Evolutionary conservation across 2,797 vertebrate species (phyloP), one percentile per base, ranked within the genome.

Genomic region (Enteromius viviparus): DNA sequence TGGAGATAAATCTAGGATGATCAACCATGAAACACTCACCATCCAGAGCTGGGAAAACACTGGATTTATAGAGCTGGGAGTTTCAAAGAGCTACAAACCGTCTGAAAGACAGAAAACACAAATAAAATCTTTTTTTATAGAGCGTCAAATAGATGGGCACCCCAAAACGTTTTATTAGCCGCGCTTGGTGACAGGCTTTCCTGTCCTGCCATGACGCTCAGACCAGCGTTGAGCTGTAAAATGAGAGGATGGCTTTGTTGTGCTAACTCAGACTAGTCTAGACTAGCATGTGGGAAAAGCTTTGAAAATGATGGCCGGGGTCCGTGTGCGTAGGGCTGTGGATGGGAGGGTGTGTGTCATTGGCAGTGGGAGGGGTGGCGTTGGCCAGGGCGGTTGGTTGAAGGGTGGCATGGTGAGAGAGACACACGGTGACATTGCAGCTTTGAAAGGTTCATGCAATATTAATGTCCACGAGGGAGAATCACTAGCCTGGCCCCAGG

Each of bases 381-480:
- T 77, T 86, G 76, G 80, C 19, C 74, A 71, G 53, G 77, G 42
- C 74, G 29, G 58, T 37, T 47, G 12, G 32, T 64, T 40, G 47
- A 74, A 82, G 87, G 77, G 76, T 85, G 85, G 80, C 60, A 78
- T 2, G 45, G 47, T 53, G 78, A 70, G 65, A 74, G 78, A 81
- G 76, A 84, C 79, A 87, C 88, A 88, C 69, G 78, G 85, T 89
- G 88, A 87, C 86, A 86, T 79, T 55, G 75, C 65, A 66, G 86
- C 90, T 89, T 89, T 91, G 87, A 89, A 88, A 87, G 1, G 78
- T 93, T 96, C 95, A 96, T 96, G 89, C 93, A 96, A 96, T 96
- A 96, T 96, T 95, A 95, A 96, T 96, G 93, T 89, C 92, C 93
- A 91, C 90, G 88, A 92, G 86, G 92, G 92, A 94, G 94, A 95